Conservation (phyloP, 2,113 vertebrate species). For the Noctilio leporinus region DNA sequence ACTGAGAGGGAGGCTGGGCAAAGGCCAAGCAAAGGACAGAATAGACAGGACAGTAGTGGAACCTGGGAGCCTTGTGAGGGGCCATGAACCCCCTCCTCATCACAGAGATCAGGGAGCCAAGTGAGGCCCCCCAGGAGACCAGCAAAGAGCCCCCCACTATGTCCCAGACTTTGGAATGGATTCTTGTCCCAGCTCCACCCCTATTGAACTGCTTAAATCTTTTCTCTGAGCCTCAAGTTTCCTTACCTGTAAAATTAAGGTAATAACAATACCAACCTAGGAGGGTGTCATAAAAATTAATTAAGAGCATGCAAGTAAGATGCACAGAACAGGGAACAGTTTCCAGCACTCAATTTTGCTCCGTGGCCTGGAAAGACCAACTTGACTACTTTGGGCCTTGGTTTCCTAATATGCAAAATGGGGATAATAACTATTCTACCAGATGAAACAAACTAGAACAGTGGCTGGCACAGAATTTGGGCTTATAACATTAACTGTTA, state of each 20-base stretch:
- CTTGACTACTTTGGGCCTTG: background rate
- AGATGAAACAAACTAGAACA: background rate
- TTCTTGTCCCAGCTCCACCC: background rate
- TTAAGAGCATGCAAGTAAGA: rapidly evolving
- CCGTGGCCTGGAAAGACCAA: background rate
- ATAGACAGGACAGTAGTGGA: background rate
- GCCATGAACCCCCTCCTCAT: background rate
- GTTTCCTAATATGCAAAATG: background rate
- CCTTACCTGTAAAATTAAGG: too few species aligned
- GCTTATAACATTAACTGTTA: background rate
- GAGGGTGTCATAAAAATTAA: background rate
- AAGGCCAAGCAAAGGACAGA: background rate
- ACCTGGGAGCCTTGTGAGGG: rapidly evolving
- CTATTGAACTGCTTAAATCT: background rate
- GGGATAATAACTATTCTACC: background rate
- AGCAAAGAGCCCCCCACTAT: background rate
- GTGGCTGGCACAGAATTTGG: background rate
- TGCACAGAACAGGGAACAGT: background rate
- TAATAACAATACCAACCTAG: too few species aligned
- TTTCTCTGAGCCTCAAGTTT: too few species aligned
- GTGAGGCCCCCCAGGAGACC: background rate
- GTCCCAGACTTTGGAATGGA: background rate
- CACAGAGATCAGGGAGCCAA: background rate
- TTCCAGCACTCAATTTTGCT: background rate
- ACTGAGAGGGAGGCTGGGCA: background rate